A percentile compares a stretch with the other conserved stretches of the same genome.
Conservation (phyloP, 1,140 invertebrate species). For the Tetramorium parvispinum region DNA sequence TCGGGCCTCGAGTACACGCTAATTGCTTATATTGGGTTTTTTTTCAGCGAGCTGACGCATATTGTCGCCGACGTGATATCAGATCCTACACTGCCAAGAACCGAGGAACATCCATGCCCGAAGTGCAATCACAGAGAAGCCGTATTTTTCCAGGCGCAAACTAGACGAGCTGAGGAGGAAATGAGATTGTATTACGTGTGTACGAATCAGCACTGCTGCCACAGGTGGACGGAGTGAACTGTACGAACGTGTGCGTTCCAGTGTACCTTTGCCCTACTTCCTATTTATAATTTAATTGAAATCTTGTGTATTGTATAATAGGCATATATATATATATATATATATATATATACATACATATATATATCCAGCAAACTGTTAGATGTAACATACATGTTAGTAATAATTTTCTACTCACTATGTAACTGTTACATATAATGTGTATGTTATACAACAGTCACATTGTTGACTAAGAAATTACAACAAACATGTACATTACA, state of each 20-base stretch:
- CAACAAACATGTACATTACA: too few species aligned
- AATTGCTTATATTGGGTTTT: neutral
- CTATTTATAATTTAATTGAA: neutral
- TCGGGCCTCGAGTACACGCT: neutral
- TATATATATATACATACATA: too few species aligned
- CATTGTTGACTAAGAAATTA: too few species aligned
- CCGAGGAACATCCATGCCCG: constrained; percentile 99
- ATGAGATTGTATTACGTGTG: constrained; percentile 99
- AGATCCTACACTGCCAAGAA: constrained; percentile 98
- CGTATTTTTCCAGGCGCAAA: constrained; percentile 98
- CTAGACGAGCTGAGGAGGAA: constrained; percentile 98
- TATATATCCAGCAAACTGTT: too few species aligned
- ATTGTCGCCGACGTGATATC: constrained; percentile 99
- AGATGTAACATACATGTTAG: too few species aligned
- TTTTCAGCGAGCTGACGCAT: constrained; percentile 96
- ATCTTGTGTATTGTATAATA: neutral
- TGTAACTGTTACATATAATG: too few species aligned
- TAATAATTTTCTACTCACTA: too few species aligned
- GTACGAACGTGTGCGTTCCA: neutral
- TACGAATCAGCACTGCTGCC: constrained; percentile 96
- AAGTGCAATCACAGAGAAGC: constrained; percentile 97
- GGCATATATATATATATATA: too few species aligned
- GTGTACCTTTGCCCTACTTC: neutral
- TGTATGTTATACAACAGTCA: too few species aligned
- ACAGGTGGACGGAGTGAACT: constrained; percentile 98